A percentile compares a stretch with the other conserved stretches of the same genome.
Conservation (phyloP, 1,140 invertebrate genomes). For the Apis dorsata region DNA sequence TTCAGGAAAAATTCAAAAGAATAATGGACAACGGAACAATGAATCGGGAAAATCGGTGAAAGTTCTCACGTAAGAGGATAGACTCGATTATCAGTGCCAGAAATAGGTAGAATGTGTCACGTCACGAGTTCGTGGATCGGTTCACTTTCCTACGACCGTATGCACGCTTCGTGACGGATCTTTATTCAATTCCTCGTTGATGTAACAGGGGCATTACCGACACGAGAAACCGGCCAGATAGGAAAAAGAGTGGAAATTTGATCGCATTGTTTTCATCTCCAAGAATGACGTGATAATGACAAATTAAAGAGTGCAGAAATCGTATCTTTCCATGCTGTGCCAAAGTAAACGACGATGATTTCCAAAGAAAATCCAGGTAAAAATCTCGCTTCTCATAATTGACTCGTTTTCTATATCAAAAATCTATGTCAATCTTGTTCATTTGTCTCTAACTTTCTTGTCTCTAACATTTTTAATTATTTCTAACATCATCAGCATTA, state of each 20-base stretch:
- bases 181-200: slow-evolving; percentile 37
- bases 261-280: slow-evolving; percentile 3
- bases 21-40: neutral
- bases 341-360: neutral
- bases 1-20: neutral
- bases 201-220: slow-evolving; percentile 44
- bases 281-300: neutral
- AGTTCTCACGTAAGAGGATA: slow-evolving; percentile 65
- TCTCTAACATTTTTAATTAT: neutral
- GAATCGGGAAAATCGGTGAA: slow-evolving; percentile 70
- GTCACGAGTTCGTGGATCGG: slow-evolving; percentile 47
- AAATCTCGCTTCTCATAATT: neutral
- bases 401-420: neutral
- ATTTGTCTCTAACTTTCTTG: neutral
- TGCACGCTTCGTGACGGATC: slow-evolving; percentile 11
- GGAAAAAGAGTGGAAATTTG: slow-evolving; percentile 7
- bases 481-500: neutral
- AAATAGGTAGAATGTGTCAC: slow-evolving; percentile 58
- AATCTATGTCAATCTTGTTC: neutral
- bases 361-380: neutral
- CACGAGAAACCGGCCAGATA: slow-evolving; percentile 7
- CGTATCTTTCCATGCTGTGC: neutral
- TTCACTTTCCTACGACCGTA: slow-evolving; percentile 68
- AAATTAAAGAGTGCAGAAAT: neutral
- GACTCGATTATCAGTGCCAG: slow-evolving; percentile 54